phyloP scores from a whole-genome alignment of 1,140 invertebrate species.

The Eumaeus atala region DNA sequence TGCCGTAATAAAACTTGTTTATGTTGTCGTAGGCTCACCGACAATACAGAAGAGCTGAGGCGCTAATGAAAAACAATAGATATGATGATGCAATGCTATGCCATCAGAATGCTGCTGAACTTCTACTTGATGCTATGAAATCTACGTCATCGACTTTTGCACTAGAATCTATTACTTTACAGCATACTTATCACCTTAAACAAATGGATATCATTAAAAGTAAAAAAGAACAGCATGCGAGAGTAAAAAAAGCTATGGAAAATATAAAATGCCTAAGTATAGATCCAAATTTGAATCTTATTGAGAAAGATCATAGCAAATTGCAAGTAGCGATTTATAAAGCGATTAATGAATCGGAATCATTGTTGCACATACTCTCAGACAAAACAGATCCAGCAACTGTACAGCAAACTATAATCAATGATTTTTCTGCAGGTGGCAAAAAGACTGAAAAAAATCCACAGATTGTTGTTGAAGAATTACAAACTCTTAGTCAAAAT shows the following conservation, averaged over 20 bases:
- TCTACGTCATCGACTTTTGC: slow-evolving; percentile 68
- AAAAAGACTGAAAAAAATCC: slow-evolving; percentile 76
- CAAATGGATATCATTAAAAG: slow-evolving; percentile 73
- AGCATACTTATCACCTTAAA: slow-evolving; percentile 78
- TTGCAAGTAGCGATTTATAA: slow-evolving; percentile 75
- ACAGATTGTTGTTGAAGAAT: slow-evolving; percentile 76
- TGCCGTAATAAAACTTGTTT: neutral
- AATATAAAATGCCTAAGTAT: slow-evolving; percentile 65
- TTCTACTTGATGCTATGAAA: slow-evolving; percentile 75
- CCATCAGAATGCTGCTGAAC: slow-evolving; percentile 76
- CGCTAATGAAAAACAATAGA: slow-evolving; percentile 73
- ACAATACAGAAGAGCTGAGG: slow-evolving; percentile 78
- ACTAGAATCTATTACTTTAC: slow-evolving; percentile 77
- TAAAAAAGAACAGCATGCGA: slow-evolving; percentile 76
- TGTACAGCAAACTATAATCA: slow-evolving; percentile 31
- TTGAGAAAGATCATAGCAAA: slow-evolving; percentile 58
- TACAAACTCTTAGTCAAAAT: slow-evolving; percentile 76
- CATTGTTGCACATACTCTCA: slow-evolving; percentile 69
- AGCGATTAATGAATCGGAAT: slow-evolving; percentile 79
- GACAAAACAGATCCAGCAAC: slow-evolving; percentile 29
- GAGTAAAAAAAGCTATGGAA: slow-evolving; percentile 75
- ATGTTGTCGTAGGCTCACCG: slow-evolving; percentile 76
- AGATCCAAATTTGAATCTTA: slow-evolving; percentile 45
- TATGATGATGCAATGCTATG: slow-evolving; percentile 79
- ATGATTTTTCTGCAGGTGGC: slow-evolving; percentile 44